A percentile compares a stretch with the other conserved stretches of the same genome.
These are phyloP conservation scores for Acanthaster planci DNA, from an alignment of 35 echinoderm and acorn worm species.

Conservation along the genomic window DNA sequence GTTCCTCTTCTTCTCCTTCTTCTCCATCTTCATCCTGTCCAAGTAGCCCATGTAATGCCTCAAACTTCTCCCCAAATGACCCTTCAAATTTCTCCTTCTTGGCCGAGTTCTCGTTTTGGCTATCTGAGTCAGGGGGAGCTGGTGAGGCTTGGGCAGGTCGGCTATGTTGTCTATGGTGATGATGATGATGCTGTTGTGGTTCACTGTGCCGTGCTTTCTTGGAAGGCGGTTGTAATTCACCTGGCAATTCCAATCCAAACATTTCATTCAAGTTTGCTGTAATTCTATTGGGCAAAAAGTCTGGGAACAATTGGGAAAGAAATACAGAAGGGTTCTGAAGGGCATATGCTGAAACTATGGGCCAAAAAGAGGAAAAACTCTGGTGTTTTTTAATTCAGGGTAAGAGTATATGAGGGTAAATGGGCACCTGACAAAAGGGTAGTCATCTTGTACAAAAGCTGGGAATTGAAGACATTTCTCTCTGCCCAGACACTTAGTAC, in stretches of 20 bases:
- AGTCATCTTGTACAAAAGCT: conserved; percentile 63
- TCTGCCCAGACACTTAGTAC: conserved; percentile 87
- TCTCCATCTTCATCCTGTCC: conserved; percentile 40
- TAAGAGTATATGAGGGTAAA: not conserved
- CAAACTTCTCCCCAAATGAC: conserved; percentile 48
- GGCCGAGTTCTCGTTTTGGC: conserved; percentile 34
- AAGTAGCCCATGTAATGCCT: conserved; percentile 60
- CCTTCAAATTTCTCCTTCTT: conserved; percentile 41
- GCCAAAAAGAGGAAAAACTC: too few relatives aligned
- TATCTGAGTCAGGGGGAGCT: not conserved
- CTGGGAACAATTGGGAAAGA: too few relatives aligned
- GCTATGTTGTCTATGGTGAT: not conserved
- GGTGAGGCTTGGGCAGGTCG: conserved; percentile 6
- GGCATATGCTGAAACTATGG: too few relatives aligned
- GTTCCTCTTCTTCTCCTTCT: conserved; percentile 59
- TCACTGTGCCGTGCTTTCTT: not conserved
- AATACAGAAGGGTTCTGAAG: too few relatives aligned
- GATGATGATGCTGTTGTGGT: not conserved
- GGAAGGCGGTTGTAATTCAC: not conserved
- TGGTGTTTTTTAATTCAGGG: too few relatives aligned
- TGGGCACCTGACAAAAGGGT: conserved; percentile 53
- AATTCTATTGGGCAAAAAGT: too few relatives aligned
- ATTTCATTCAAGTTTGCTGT: too few relatives aligned
- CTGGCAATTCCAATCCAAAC: not conserved
- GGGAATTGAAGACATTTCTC: conserved; percentile 70